phyloP scores from a whole-genome alignment of 2,888 invertebrate species.

The Tetragonula carbonaria region DNA sequence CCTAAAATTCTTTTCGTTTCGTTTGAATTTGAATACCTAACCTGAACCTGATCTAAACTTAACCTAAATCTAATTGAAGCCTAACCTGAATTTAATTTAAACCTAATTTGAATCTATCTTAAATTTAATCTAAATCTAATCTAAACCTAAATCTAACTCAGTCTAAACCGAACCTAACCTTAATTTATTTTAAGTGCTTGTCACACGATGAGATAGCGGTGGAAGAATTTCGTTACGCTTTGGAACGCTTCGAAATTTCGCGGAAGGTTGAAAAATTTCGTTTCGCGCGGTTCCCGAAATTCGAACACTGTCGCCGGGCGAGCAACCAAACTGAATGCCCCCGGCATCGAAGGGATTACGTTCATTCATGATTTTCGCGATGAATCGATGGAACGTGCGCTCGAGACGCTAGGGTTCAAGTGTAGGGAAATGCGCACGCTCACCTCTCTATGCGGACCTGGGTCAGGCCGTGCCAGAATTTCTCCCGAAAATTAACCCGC shows the following conservation, averaged over 20 bases:
- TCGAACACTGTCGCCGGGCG: conserved; percentile 19
- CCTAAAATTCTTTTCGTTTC: no score
- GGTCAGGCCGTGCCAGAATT: conserved; percentile 1
- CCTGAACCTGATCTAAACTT: no score
- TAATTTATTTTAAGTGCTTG: background rate
- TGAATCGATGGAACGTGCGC: conserved; percentile 68
- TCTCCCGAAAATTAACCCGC: background rate
- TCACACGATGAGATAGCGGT: background rate
- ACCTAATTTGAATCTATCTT: no score
- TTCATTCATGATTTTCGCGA: conserved; percentile 75
- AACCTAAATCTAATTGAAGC: no score
- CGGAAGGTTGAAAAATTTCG: background rate
- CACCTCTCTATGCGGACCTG: conserved; percentile 2
- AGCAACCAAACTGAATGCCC: conserved; percentile 45
- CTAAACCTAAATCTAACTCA: no score
- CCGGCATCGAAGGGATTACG: conserved; percentile 66
- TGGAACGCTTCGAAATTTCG: background rate
- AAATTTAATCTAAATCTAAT: no score
- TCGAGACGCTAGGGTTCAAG: conserved; percentile 41
- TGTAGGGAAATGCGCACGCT: conserved; percentile 38
- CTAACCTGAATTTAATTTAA: no score
- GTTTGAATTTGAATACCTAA: no score
- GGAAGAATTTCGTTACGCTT: background rate
- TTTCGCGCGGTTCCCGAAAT: background rate
- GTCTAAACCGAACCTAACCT: no score